Conservation (phyloP, 2,113 vertebrate genomes). For the Poeciliopsis occidentalis region DNA sequence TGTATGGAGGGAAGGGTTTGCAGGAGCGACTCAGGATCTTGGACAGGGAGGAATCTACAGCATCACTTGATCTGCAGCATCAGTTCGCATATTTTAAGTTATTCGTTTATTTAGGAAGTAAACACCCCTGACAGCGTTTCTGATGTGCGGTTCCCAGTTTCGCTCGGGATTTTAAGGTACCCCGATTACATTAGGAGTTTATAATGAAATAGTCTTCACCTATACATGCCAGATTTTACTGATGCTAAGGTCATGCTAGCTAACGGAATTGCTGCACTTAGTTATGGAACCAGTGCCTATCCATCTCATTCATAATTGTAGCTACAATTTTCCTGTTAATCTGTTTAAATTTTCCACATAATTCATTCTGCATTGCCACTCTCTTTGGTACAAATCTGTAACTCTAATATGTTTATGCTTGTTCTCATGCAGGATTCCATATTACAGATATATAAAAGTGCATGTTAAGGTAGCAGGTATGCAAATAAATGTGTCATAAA, state of each 20-base stretch:
- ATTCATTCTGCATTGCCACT: not conserved
- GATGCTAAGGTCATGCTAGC: constrained; percentile 76
- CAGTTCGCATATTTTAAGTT: constrained; percentile 35
- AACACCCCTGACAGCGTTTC: constrained; percentile 20
- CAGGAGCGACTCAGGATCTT: constrained; percentile 33
- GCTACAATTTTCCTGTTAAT: not conserved
- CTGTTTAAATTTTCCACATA: not conserved
- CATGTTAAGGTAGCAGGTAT: not conserved
- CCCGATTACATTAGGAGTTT: constrained; percentile 29
- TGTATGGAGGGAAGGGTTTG: constrained; percentile 56
- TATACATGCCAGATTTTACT: constrained; percentile 10
- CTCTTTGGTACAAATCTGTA: not conserved
- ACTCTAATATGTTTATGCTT: not conserved
- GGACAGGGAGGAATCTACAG: constrained; percentile 39
- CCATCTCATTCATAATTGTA: not conserved
- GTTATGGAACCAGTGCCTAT: constrained; percentile 15
- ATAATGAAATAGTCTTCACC: not conserved
- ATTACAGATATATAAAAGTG: not conserved
- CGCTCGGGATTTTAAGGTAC: constrained; percentile 40
- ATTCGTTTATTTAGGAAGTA: not conserved
- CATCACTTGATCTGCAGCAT: constrained; percentile 59
- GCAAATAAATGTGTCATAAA: not conserved
- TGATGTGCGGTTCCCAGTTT: constrained; percentile 31
- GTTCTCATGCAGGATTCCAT: not conserved
- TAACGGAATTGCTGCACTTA: constrained; percentile 55